Conservation (phyloP, 1,140 invertebrate species). For the Meloidogyne floridensis region DNA sequence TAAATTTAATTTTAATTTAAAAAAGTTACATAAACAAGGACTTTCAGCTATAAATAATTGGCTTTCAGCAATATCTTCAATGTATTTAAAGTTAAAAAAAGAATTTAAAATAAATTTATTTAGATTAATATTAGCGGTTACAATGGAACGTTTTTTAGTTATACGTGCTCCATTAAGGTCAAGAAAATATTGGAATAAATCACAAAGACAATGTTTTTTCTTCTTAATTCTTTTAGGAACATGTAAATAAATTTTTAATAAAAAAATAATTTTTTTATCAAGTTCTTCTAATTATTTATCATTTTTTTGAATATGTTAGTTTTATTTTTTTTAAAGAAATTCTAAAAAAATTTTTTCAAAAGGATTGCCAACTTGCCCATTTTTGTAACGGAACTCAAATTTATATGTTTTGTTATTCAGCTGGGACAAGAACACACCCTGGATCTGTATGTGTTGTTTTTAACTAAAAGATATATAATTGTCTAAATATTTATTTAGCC, state of each 20-base stretch:
- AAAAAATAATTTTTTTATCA: constrained; percentile 33
- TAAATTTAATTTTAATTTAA: neutral
- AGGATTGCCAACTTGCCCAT: constrained; percentile 57
- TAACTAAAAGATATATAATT: constrained; percentile 17
- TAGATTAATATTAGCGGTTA: constrained; percentile 65
- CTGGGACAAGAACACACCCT: constrained; percentile 43
- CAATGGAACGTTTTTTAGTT: constrained; percentile 61
- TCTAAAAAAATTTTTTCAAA: neutral
- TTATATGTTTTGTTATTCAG: constrained; percentile 59
- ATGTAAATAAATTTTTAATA: constrained; percentile 42
- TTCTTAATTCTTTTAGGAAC: constrained; percentile 52
- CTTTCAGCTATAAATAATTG: constrained; percentile 60
- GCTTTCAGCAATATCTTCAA: constrained; percentile 61
- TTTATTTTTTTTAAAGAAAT: neutral
- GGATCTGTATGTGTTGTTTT: constrained; percentile 31
- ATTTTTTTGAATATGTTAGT: constrained; percentile 60
- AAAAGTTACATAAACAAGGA: constrained; percentile 52
- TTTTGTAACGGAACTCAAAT: constrained; percentile 64
- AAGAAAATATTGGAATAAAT: constrained; percentile 59
- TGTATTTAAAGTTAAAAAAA: constrained; percentile 42
- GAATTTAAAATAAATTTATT: constrained; percentile 25
- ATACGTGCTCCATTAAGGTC: constrained; percentile 59
- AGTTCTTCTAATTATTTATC: constrained; percentile 61
- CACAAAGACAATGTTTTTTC: constrained; percentile 45
- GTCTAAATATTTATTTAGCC: neutral